Evolutionary conservation across 92 coral and sea anemone species (phyloP).

Genomic region (Zoanthus gigantus): DNA sequence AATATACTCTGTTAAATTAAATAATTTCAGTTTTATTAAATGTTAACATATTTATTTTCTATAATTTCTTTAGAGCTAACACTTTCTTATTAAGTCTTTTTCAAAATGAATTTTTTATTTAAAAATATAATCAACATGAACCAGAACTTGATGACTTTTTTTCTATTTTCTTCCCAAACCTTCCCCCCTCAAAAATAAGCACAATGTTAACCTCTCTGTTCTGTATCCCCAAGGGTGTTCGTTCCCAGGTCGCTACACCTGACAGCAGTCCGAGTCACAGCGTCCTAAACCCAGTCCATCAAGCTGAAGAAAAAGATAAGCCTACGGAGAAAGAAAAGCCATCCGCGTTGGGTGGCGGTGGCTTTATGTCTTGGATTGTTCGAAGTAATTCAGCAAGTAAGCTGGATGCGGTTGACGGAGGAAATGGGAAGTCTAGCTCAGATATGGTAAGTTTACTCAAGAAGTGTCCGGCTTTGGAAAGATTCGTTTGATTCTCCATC

Average conservation of each 20-base stretch:
- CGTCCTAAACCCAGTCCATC: constrained; percentile 35
- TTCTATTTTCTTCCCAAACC: no score
- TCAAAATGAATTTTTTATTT: no score
- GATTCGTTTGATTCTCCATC: no score
- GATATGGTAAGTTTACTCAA: constrained; percentile 40
- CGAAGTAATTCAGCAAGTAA: constrained; percentile 60
- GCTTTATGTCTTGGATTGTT: constrained; percentile 94
- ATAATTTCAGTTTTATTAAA: no score
- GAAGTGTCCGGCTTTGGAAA: background rate
- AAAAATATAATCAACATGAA: no score
- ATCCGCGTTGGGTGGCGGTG: constrained; percentile 64
- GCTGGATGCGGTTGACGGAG: constrained; percentile 50
- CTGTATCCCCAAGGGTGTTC: constrained; percentile 63
- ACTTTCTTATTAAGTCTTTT: no score
- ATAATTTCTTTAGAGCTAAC: no score
- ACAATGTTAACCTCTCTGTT: background rate
- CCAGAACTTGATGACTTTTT: no score
- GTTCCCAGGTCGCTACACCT: constrained; percentile 86
- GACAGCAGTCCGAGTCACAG: constrained; percentile 80
- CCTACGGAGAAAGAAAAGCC: constrained; percentile 58
- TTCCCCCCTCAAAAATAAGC: no score
- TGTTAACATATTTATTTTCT: no score
- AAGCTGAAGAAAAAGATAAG: constrained; percentile 52
- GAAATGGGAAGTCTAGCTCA: constrained; percentile 55
- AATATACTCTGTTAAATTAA: no score